Percentiles rank a stretch among this genome's conserved stretches.
Evolutionary conservation across 2,797 vertebrate genomes (phyloP).

Genomic region (Podargus strigoides): DNA sequence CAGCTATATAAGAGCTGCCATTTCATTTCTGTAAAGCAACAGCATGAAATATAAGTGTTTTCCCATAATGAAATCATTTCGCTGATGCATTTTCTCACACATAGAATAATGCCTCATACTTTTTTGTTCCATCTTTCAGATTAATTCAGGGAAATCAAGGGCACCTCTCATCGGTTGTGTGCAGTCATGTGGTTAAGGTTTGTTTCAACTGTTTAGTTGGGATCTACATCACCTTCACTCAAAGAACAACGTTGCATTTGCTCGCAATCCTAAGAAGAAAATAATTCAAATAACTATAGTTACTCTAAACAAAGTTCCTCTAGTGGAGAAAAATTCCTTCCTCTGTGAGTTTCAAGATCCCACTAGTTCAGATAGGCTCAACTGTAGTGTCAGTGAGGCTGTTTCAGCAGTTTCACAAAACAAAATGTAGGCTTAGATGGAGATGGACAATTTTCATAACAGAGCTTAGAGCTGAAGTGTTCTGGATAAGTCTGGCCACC

Average conservation of each 20-base stretch:
- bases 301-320: neutral
- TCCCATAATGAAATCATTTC: neutral
- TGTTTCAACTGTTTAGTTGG: neutral
- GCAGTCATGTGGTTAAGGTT: neutral
- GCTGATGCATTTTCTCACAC: neutral
- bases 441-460: neutral
- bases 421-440: neutral
- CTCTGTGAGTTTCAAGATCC: neutral
- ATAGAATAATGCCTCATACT: neutral
- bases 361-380: neutral
- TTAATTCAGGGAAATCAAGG: neutral
- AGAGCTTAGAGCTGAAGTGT: neutral
- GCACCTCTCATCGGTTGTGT: neutral
- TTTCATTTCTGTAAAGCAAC: slow-evolving; percentile 17
- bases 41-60: neutral
- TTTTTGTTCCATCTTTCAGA: neutral
- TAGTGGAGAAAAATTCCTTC: neutral
- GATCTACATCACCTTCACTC: neutral
- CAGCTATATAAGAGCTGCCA: neutral
- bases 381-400: neutral
- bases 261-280: neutral
- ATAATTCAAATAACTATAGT: neutral
- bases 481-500: neutral
- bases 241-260: neutral
- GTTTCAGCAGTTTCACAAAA: neutral